Percentiles rank a stretch among this genome's conserved stretches.
These are phyloP conservation scores for Triplophysa tibetana DNA, from an alignment of 2,113 vertebrate species.

Conservation along the genomic window DNA sequence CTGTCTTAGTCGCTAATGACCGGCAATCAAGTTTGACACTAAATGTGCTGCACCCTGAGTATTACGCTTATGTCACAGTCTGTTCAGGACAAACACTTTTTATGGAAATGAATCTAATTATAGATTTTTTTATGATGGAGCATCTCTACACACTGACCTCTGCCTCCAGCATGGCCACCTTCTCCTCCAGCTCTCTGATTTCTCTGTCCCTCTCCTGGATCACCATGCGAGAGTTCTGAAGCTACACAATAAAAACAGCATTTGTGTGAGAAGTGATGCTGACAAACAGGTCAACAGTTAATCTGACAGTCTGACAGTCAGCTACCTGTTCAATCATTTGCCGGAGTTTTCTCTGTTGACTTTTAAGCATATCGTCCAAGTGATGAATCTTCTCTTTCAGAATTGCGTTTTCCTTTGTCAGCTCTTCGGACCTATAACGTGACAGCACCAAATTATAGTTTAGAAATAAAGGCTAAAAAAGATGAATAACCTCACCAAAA, in stretches of 20 bases:
- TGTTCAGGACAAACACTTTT: too few species aligned
- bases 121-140: not conserved
- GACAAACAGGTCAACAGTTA: not conserved
- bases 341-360: constrained; percentile 92
- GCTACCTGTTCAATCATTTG: constrained; percentile 96
- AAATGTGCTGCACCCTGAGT: not conserved
- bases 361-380: constrained; percentile 93
- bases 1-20: too few species aligned
- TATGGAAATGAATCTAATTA: too few species aligned
- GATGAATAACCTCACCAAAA: not conserved
- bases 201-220: constrained; percentile 84
- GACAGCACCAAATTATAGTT: not conserved
- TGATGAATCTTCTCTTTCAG: constrained; percentile 94
- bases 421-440: constrained; percentile 74
- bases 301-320: constrained; percentile 23
- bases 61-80: too few species aligned
- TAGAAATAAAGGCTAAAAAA: not conserved
- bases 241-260: constrained; percentile 66
- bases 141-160: constrained; percentile 74
- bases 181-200: constrained; percentile 91
- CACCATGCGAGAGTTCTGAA: constrained; percentile 91
- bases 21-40: not conserved
- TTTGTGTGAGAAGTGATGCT: constrained; percentile 15
- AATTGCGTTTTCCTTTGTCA: constrained; percentile 86
- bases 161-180: constrained; percentile 85